A percentile compares a stretch with the other conserved stretches of the same genome.
Conservation (phyloP, 2,113 vertebrate species). For the Sus scrofa region DNA sequence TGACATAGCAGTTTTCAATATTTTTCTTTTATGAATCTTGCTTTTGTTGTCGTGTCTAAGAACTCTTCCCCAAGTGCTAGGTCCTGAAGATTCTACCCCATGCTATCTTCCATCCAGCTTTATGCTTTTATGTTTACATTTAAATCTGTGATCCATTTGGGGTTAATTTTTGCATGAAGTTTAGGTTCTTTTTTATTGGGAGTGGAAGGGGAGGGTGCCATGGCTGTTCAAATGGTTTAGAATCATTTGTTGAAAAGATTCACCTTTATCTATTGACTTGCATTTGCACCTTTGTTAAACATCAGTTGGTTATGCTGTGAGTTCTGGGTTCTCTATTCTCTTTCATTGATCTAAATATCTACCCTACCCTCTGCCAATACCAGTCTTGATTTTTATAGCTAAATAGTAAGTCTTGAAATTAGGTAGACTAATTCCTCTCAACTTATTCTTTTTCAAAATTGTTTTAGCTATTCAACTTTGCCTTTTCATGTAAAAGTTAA, state of each 20-base stretch:
- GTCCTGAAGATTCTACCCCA: background rate
- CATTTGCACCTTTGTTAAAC: background rate
- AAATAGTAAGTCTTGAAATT: background rate
- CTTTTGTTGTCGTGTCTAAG: background rate
- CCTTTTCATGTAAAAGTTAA: background rate
- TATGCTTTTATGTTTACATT: background rate
- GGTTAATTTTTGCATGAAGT: background rate
- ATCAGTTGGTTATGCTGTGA: background rate
- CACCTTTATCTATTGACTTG: background rate
- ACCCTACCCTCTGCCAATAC: background rate
- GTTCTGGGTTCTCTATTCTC: background rate
- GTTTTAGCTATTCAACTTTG: background rate
- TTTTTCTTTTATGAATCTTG: background rate
- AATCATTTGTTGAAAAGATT: background rate
- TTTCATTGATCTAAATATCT: background rate
- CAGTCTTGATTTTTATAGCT: background rate
- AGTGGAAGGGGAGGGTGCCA: background rate
- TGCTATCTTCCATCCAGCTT: background rate
- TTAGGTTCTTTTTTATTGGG: background rate
- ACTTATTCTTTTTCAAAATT: conserved; percentile 5
- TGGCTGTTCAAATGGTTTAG: background rate
- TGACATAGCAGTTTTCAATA: background rate
- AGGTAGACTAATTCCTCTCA: background rate
- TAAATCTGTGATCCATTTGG: background rate
- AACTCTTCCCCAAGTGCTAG: background rate